Percentiles rank a stretch among this genome's conserved stretches.
These are phyloP conservation scores for Aspidiotus rigidus DNA, from an alignment of 2,888 invertebrate genomes.

Conservation along the genomic window DNA sequence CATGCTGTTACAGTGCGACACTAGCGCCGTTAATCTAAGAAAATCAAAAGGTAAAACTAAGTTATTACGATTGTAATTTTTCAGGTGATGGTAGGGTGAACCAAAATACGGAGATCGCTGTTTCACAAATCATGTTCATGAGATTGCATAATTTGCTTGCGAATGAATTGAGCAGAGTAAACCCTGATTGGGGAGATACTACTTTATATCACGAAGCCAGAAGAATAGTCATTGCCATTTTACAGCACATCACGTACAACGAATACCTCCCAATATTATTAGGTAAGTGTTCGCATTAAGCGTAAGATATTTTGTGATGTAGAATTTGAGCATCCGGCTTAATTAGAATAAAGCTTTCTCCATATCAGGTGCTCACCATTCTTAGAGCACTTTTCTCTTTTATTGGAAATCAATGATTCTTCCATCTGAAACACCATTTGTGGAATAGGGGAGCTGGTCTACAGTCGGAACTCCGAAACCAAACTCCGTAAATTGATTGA, in stretches of 20 bases:
- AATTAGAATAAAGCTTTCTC: no score
- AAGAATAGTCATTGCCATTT: constrained; percentile 72
- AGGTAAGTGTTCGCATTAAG: constrained; percentile 48
- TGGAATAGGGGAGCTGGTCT: no score
- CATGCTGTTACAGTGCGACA: no score
- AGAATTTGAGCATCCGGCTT: no score
- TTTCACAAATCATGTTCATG: constrained; percentile 85
- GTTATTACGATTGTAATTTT: constrained; percentile 36
- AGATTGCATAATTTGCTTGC: constrained; percentile 84
- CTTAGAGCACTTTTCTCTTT: no score
- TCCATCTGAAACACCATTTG: no score
- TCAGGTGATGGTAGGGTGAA: constrained; percentile 83
- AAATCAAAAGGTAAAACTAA: constrained; percentile 15
- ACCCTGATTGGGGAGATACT: constrained; percentile 90
- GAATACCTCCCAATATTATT: constrained; percentile 81
- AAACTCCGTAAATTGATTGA: no score
- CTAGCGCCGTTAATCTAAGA: no score
- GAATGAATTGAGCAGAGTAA: constrained; percentile 61
- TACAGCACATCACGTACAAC: constrained; percentile 83
- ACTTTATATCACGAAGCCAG: constrained; percentile 58
- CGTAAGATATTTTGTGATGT: no score
- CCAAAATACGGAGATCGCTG: constrained; percentile 78
- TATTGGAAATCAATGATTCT: no score
- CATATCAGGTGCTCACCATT: no score
- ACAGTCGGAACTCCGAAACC: no score